phyloP scores from a whole-genome alignment of 2,888 invertebrate species.

The Hypomecis punctinalis region DNA sequence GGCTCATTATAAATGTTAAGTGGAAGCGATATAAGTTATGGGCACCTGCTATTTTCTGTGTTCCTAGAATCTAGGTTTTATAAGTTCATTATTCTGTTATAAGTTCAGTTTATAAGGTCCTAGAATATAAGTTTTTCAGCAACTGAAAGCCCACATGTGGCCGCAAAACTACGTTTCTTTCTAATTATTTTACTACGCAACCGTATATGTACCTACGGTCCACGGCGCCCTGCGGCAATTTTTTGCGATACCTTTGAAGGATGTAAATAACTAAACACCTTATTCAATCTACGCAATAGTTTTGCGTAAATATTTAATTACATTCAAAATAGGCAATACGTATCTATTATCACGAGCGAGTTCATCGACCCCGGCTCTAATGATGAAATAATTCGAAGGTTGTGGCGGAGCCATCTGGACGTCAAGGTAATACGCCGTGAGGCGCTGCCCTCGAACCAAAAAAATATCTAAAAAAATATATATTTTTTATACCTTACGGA shows the following conservation, averaged over 20 bases:
- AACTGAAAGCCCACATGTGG: too few species aligned
- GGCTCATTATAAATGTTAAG: too few species aligned
- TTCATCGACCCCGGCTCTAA: constrained; percentile 67
- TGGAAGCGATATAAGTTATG: too few species aligned
- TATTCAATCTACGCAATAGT: constrained; percentile 28
- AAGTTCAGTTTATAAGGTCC: too few species aligned
- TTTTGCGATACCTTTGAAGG: constrained; percentile 18
- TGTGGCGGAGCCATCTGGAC: constrained; percentile 55
- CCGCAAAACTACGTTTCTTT: too few species aligned
- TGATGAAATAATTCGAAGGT: constrained; percentile 76
- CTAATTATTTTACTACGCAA: constrained; percentile 3
- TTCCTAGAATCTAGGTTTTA: too few species aligned
- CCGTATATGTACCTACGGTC: not conserved
- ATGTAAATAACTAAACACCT: constrained; percentile 26
- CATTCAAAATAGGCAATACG: constrained; percentile 26
- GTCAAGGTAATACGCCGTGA: constrained; percentile 60
- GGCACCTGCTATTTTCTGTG: too few species aligned
- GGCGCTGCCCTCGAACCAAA: constrained; percentile 61
- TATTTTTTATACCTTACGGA: constrained; percentile 54
- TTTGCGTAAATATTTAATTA: constrained; percentile 22
- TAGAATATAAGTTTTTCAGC: too few species aligned
- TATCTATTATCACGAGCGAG: constrained; percentile 51
- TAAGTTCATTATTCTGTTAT: too few species aligned
- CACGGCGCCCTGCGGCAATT: constrained; percentile 7
- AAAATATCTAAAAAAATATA: constrained; percentile 50